These are phyloP conservation scores for Epinotia bilunana DNA, from an alignment of 2,888 invertebrate species.

Conservation along the genomic window DNA sequence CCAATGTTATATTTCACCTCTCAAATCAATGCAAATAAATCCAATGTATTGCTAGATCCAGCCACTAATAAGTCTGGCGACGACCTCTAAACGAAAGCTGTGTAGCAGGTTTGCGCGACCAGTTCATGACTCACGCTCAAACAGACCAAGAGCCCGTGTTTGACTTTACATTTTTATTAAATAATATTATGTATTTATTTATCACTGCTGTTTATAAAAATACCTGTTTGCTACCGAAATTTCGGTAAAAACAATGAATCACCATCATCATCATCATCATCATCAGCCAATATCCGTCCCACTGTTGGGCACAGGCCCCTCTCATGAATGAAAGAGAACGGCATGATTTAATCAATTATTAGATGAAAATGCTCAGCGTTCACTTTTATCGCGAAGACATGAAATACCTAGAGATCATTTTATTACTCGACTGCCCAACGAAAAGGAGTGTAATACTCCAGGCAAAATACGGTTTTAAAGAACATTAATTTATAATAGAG, in stretches of 20 bases:
- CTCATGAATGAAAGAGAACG: too few relatives aligned
- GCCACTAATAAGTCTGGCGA: constrained; percentile 31
- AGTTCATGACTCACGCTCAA: constrained; percentile 39
- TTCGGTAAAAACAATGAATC: background rate
- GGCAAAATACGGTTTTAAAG: too few relatives aligned
- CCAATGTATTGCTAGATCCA: constrained; percentile 39
- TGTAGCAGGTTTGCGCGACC: constrained; percentile 45
- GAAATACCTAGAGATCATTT: background rate
- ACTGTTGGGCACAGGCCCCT: too few relatives aligned
- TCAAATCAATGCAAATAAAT: constrained; percentile 30
- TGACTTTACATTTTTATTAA: constrained; percentile 29
- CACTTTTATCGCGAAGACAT: background rate
- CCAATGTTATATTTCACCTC: background rate
- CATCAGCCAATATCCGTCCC: too few relatives aligned
- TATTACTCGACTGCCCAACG: too few relatives aligned
- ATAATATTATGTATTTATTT: constrained; percentile 37
- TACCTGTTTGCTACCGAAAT: constrained; percentile 13
- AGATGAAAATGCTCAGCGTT: background rate
- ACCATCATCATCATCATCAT: too few relatives aligned
- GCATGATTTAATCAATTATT: background rate
- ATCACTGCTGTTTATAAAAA: constrained; percentile 32
- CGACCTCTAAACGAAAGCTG: constrained; percentile 50
- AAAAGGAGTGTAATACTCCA: too few relatives aligned
- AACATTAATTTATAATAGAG: too few relatives aligned
- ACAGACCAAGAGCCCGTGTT: constrained; percentile 15